phyloP scores from a whole-genome alignment of 64 coral and sea anemone species.

The Anthopleura sola region DNA sequence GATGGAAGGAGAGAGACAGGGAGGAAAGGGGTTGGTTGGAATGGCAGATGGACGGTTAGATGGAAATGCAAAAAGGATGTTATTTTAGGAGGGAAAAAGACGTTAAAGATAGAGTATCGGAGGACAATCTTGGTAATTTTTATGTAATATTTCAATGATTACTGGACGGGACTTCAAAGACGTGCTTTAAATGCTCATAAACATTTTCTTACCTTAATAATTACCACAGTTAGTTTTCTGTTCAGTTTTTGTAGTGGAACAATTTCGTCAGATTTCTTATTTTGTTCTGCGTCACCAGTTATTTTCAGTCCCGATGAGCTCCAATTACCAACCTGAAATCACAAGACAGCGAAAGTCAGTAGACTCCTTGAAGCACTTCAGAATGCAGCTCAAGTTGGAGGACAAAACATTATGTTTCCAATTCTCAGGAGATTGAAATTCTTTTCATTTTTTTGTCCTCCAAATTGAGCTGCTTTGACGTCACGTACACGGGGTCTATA shows the following conservation, averaged over 20 bases:
- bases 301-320: conserved; percentile 14
- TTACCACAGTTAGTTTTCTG: conserved; percentile 29
- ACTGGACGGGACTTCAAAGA: no score
- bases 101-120: no score
- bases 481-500: no score
- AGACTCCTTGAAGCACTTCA: no score
- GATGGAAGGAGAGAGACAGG: background rate
- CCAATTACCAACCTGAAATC: conserved; percentile 59
- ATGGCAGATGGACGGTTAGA: background rate
- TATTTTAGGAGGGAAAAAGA: background rate
- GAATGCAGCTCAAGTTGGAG: no score
- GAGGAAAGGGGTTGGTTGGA: background rate
- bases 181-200: no score
- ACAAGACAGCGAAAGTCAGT: background rate
- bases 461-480: no score
- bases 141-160: no score
- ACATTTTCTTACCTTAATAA: background rate
- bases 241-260: conserved; percentile 47
- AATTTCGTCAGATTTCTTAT: conserved; percentile 12
- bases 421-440: no score
- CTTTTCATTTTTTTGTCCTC: no score
- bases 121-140: no score
- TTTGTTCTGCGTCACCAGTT: conserved; percentile 22
- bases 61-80: background rate
- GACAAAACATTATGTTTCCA: no score